Conservation (phyloP, 2,113 vertebrate genomes). For the Clarias macrocephalus region DNA sequence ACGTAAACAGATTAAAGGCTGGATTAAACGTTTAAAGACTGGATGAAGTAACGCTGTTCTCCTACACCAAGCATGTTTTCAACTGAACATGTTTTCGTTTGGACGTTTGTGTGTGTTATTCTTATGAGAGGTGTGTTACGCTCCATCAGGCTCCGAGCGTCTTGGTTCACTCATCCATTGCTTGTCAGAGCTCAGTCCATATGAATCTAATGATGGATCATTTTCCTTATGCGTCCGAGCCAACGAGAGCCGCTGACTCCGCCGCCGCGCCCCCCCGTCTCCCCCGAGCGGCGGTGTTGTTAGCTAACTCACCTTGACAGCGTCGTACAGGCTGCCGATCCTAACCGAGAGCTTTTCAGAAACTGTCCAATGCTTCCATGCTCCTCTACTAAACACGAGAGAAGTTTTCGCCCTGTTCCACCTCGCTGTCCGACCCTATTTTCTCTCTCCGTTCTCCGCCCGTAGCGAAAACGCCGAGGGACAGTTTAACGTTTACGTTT, state of each 20-base stretch:
- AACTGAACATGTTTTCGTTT: neutral
- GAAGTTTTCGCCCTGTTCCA: slow-evolving; percentile 13
- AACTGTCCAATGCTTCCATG: neutral
- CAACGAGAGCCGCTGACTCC: neutral
- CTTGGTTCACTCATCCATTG: neutral
- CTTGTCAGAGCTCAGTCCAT: neutral
- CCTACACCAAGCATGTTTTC: neutral
- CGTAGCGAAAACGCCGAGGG: slow-evolving; percentile 50
- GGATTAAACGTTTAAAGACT: too few relatives aligned
- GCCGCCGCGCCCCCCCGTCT: neutral
- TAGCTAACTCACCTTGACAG: slow-evolving; percentile 23
- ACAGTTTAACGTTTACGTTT: slow-evolving; percentile 57
- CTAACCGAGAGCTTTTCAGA: slow-evolving; percentile 2
- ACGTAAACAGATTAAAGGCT: too few relatives aligned
- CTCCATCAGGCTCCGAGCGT: neutral
- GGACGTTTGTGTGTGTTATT: neutral
- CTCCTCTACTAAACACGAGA: neutral
- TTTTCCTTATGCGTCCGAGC: too few relatives aligned
- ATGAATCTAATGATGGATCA: neutral
- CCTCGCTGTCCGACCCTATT: slow-evolving; percentile 41
- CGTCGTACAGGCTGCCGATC: slow-evolving; percentile 13
- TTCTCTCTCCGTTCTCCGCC: slow-evolving; percentile 41
- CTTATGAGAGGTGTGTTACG: neutral
- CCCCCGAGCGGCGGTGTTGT: neutral
- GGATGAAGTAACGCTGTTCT: too few relatives aligned